phyloP scores from a whole-genome alignment of 2,113 vertebrate species.

The Cathartes aura region DNA sequence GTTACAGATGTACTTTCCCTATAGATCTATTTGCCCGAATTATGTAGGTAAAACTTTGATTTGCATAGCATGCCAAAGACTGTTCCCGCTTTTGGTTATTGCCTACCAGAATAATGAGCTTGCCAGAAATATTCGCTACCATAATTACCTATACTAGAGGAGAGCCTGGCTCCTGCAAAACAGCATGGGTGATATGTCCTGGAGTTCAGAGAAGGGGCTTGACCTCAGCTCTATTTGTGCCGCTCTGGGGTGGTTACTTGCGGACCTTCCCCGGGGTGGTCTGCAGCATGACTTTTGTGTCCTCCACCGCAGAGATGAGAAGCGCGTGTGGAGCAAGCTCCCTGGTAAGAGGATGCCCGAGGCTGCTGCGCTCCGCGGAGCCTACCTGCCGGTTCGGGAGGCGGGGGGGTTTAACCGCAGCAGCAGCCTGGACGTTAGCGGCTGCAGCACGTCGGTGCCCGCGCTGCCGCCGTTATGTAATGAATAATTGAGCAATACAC shows the following conservation, averaged over 20 bases:
- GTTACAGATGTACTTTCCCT: background rate
- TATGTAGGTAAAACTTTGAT: background rate
- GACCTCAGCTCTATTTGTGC: background rate
- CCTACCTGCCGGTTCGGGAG: rapidly evolving
- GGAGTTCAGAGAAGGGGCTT: background rate
- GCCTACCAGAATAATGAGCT: background rate
- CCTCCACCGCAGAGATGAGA: background rate
- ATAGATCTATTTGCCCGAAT: background rate
- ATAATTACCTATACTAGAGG: background rate
- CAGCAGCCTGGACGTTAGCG: background rate
- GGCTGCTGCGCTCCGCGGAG: rapidly evolving
- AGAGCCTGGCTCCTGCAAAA: background rate
- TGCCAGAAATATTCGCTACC: background rate
- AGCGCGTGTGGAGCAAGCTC: background rate
- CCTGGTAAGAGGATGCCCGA: rapidly evolving
- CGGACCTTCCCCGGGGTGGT: background rate
- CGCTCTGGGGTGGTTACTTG: rapidly evolving
- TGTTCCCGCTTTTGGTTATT: background rate
- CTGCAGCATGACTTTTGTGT: background rate
- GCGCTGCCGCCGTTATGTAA: rapidly evolving
- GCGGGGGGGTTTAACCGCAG: rapidly evolving
- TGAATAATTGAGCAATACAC: background rate
- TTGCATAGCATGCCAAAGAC: background rate
- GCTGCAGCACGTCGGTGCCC: background rate
- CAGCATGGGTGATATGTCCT: background rate